phyloP scores from a whole-genome alignment of 1,140 invertebrate genomes.

The Acromyrmex heyeri region DNA sequence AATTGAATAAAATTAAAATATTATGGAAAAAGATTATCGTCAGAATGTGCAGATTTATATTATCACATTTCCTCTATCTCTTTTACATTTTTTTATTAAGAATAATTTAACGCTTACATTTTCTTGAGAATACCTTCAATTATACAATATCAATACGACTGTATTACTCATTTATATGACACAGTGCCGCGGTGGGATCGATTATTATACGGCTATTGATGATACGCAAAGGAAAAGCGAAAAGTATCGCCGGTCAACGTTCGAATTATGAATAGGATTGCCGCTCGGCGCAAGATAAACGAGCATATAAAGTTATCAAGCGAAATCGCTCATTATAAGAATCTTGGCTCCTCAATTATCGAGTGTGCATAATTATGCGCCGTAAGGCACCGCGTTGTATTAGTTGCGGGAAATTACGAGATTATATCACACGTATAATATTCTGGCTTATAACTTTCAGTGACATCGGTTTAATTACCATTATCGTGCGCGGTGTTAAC shows the following conservation, averaged over 20 bases:
- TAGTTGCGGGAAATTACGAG: constrained; percentile 30
- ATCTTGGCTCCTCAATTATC: constrained; percentile 42
- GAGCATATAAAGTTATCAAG: constrained; percentile 22
- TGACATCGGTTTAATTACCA: constrained; percentile 27
- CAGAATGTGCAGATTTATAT: not conserved
- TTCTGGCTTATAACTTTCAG: not conserved
- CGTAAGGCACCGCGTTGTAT: not conserved
- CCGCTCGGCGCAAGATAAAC: not conserved
- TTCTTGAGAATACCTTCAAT: constrained; percentile 13
- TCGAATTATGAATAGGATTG: constrained; percentile 17
- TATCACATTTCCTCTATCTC: not conserved
- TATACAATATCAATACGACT: not conserved
- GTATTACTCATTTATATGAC: not conserved
- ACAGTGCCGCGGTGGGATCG: constrained; percentile 48
- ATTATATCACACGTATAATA: constrained; percentile 9
- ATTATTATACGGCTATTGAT: constrained; percentile 58
- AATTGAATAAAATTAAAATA: not conserved
- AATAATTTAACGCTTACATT: not conserved
- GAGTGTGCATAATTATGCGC: constrained; percentile 27
- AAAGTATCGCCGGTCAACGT: constrained; percentile 28
- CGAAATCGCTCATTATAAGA: not conserved
- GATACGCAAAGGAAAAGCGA: constrained; percentile 23
- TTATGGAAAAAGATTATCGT: not conserved
- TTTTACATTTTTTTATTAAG: no score
- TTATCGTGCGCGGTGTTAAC: not conserved